These are phyloP conservation scores for Phalloptychus januarius DNA, from an alignment of 2,797 vertebrate species.

Conservation along the genomic window DNA sequence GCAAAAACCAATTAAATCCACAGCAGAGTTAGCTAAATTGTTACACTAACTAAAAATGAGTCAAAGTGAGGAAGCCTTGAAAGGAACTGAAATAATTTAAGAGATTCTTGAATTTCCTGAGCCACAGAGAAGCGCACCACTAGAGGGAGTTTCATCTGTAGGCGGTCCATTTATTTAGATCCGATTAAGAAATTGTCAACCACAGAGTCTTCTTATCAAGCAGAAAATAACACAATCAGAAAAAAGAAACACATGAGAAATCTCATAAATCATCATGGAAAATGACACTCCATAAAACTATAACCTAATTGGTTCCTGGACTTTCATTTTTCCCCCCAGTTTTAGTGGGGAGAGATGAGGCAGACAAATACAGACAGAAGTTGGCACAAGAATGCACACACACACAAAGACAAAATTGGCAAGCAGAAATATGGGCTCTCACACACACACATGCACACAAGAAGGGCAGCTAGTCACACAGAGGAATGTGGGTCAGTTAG, in stretches of 20 bases:
- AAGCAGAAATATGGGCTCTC: slow-evolving; percentile 36
- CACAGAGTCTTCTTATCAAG: slow-evolving; percentile 27
- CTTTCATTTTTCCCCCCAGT: slow-evolving; percentile 11
- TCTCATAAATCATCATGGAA: slow-evolving; percentile 51
- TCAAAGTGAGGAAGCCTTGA: neutral
- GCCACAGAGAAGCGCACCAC: slow-evolving; percentile 52
- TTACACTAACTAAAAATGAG: neutral
- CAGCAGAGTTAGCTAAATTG: slow-evolving; percentile 6
- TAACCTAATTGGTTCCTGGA: slow-evolving; percentile 58
- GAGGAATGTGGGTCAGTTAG: slow-evolving; percentile 80
- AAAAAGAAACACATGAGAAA: slow-evolving; percentile 47
- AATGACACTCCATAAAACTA: slow-evolving; percentile 55
- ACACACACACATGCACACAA: slow-evolving; percentile 29
- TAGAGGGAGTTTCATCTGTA: slow-evolving; percentile 61
- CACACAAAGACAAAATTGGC: slow-evolving; percentile 28
- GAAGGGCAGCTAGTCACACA: slow-evolving; percentile 59
- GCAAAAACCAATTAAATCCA: slow-evolving; percentile 7
- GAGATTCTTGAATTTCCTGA: neutral
- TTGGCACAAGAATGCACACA: slow-evolving; percentile 19
- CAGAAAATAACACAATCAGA: slow-evolving; percentile 9
- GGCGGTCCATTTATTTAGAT: slow-evolving; percentile 28
- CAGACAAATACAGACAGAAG: slow-evolving; percentile 36
- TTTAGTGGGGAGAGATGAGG: neutral
- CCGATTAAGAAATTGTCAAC: slow-evolving; percentile 33
- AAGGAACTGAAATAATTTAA: neutral